phyloP scores from a whole-genome alignment of 2,113 vertebrate species.

The Toxotes jaculatrix region DNA sequence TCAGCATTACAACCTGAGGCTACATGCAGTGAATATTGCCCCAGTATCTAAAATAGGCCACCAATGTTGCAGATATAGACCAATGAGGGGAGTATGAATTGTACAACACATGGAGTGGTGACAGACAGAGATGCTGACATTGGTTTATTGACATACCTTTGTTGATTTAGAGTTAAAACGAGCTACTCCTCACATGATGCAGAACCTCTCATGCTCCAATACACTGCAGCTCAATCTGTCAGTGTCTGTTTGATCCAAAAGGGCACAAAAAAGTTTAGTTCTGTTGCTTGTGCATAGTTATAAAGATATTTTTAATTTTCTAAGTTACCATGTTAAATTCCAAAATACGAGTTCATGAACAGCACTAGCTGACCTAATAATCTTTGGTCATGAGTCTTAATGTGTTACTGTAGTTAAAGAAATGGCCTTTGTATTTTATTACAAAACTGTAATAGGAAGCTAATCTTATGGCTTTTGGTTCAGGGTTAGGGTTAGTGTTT shows the following conservation, averaged over 20 bases:
- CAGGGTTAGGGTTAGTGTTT: background rate
- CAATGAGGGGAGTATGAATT: slow-evolving; percentile 22
- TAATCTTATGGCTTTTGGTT: background rate
- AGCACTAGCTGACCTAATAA: background rate
- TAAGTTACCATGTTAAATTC: background rate
- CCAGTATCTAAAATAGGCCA: slow-evolving; percentile 70
- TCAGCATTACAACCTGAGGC: slow-evolving; percentile 49
- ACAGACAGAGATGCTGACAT: slow-evolving; percentile 51
- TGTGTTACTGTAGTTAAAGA: too few relatives aligned
- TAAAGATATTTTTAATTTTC: background rate
- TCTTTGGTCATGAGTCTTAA: background rate
- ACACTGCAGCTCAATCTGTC: slow-evolving; percentile 18
- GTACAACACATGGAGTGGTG: slow-evolving; percentile 32
- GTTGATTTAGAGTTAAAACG: slow-evolving; percentile 66
- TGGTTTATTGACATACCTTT: slow-evolving; percentile 66
- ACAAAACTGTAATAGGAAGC: background rate
- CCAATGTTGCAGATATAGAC: slow-evolving; percentile 40
- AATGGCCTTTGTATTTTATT: background rate
- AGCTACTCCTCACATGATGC: slow-evolving; percentile 45
- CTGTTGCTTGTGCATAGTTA: background rate
- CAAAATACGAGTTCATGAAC: background rate
- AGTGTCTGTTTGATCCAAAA: slow-evolving; percentile 15
- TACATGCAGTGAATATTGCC: slow-evolving; percentile 39
- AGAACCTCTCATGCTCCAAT: slow-evolving; percentile 45
- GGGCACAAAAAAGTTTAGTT: slow-evolving; percentile 1